Percentiles rank a stretch among this genome's conserved stretches.
These are phyloP conservation scores for Tarsius wallacei DNA, from an alignment of 2,797 vertebrate genomes.

Conservation along the genomic window DNA sequence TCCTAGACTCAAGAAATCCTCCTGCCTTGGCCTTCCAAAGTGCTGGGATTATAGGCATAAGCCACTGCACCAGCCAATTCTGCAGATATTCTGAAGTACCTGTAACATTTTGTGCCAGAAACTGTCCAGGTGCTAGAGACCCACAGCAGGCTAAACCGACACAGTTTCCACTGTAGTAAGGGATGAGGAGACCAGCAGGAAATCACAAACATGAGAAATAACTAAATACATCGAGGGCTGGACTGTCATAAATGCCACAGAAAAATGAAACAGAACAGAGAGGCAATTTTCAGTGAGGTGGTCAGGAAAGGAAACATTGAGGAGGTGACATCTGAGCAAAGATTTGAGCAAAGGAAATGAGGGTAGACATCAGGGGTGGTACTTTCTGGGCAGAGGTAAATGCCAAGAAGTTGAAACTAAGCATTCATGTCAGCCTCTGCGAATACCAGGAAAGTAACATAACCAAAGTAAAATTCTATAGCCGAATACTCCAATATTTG, in stretches of 20 bases:
- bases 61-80: not conserved
- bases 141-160: not conserved
- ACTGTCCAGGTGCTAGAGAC: not conserved
- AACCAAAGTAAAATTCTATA: slow-evolving; percentile 14
- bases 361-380: not conserved
- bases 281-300: not conserved
- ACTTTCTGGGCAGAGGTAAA: not conserved
- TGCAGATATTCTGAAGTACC: slow-evolving; percentile 11
- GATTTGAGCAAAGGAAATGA: not conserved
- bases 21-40: no score
- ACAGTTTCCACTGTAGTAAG: not conserved
- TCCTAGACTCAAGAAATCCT: no score
- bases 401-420: slow-evolving; percentile 2
- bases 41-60: no score
- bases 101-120: not conserved
- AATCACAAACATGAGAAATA: not conserved
- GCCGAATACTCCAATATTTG: not conserved
- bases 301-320: not conserved
- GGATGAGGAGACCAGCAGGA: not conserved
- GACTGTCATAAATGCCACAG: not conserved
- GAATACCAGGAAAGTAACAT: not conserved
- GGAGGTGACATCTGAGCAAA: not conserved
- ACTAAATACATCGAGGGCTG: not conserved
- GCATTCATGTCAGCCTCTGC: not conserved
- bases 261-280: slow-evolving; percentile 12